phyloP scores from a whole-genome alignment of 2,113 vertebrate genomes.

The Elanoides forficatus region DNA sequence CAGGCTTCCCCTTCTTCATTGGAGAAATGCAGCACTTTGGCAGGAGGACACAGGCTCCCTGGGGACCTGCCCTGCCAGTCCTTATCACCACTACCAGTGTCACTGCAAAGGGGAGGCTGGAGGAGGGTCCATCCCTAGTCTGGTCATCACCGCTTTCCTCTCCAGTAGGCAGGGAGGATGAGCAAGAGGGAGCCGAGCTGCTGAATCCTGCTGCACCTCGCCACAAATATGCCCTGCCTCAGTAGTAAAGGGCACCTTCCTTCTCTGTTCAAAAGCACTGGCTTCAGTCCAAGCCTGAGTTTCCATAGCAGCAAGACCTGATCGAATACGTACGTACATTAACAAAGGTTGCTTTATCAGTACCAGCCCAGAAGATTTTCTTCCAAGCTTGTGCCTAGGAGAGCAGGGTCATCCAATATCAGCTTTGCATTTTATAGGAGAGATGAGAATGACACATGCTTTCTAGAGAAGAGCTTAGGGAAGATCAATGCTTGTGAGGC shows the following conservation, averaged over 20 bases:
- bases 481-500: neutral
- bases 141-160: neutral
- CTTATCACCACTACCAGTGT: neutral
- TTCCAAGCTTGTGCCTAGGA: neutral
- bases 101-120: neutral
- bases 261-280: neutral
- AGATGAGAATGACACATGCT: neutral
- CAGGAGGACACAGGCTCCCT: neutral
- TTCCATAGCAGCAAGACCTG: conserved; percentile 11
- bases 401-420: neutral
- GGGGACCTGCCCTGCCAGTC: neutral
- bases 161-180: neutral
- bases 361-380: neutral
- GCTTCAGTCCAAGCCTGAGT: neutral
- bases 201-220: neutral
- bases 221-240: neutral
- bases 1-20: neutral
- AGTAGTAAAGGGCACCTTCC: neutral
- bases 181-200: neutral
- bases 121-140: neutral
- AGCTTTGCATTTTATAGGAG: neutral
- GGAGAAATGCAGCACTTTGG: neutral
- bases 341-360: conserved; percentile 33
- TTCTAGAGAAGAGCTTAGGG: neutral
- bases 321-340: accelerated